phyloP scores from a whole-genome alignment of 2,113 vertebrate genomes.

The Spheniscus mendiculus region DNA sequence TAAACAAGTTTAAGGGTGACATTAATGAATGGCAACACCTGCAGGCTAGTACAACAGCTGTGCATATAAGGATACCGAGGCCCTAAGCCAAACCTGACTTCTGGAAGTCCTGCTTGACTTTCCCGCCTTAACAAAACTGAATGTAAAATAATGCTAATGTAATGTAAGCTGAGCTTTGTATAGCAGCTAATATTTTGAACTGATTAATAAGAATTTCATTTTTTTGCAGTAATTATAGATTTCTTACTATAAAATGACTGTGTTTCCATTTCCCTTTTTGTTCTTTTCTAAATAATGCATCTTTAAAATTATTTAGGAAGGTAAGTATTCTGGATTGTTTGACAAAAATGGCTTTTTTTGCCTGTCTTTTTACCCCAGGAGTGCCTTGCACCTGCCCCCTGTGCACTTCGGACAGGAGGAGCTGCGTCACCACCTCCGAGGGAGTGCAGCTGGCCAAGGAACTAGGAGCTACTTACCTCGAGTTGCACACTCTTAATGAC shows the following conservation, averaged over 20 bases:
- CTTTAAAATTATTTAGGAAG: not conserved
- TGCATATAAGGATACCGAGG: fast-evolving
- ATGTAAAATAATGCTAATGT: not conserved
- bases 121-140: not conserved
- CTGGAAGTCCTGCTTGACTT: not conserved
- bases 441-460: conserved; percentile 93
- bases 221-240: not conserved
- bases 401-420: conserved; percentile 91
- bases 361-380: not conserved
- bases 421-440: conserved; percentile 88
- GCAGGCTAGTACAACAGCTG: not conserved
- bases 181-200: not conserved
- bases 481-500: conserved; percentile 90
- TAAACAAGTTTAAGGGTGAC: not conserved
- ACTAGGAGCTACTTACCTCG: conserved; percentile 92
- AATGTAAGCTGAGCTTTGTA: not conserved
- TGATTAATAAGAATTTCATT: not conserved
- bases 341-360: not conserved
- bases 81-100: not conserved
- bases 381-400: conserved; percentile 92
- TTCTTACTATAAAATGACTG: not conserved
- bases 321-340: not conserved
- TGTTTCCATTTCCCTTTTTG: not conserved
- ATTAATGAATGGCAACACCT: not conserved
- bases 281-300: not conserved